phyloP scores from a whole-genome alignment of 2,113 vertebrate genomes.

The Calyptommatus sinebrachiatus region DNA sequence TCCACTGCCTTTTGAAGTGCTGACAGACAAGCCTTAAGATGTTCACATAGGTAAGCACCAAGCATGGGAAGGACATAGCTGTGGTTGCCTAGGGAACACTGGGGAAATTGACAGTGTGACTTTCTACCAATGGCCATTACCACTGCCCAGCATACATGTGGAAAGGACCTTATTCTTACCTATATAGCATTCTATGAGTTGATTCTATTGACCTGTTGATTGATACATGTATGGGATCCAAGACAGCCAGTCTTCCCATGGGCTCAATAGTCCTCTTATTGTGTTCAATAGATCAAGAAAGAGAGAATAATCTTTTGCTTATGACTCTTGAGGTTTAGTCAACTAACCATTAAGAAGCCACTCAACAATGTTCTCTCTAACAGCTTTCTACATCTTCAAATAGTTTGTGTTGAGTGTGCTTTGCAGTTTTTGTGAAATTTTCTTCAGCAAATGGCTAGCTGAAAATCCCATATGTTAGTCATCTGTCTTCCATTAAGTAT shows the following conservation, averaged over 20 bases:
- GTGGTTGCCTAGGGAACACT: too few species aligned
- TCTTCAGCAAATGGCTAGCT: conserved; percentile 45
- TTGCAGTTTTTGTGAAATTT: conserved; percentile 52
- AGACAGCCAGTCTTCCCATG: neutral
- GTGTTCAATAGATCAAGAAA: conserved; percentile 25
- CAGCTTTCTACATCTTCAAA: conserved; percentile 60
- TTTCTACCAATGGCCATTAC: too few species aligned
- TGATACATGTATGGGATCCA: neutral
- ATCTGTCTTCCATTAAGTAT: conserved; percentile 65
- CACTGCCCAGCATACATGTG: too few species aligned
- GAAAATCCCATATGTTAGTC: conserved; percentile 50
- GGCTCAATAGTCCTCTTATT: conserved; percentile 11
- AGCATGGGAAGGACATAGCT: too few species aligned
- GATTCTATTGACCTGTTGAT: neutral
- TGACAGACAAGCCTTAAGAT: too few species aligned
- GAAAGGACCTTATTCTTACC: neutral
- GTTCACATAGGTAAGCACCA: too few species aligned
- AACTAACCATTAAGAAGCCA: conserved; percentile 45
- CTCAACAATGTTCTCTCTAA: conserved; percentile 48
- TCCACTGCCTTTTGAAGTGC: too few species aligned
- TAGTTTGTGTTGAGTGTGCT: conserved; percentile 59
- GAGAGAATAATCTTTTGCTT: conserved; percentile 42
- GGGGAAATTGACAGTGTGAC: too few species aligned
- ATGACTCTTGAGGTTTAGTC: conserved; percentile 48
- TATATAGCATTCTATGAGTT: neutral